Conservation (phyloP, 2,113 vertebrate species). For the Cryptotis parvus region DNA sequence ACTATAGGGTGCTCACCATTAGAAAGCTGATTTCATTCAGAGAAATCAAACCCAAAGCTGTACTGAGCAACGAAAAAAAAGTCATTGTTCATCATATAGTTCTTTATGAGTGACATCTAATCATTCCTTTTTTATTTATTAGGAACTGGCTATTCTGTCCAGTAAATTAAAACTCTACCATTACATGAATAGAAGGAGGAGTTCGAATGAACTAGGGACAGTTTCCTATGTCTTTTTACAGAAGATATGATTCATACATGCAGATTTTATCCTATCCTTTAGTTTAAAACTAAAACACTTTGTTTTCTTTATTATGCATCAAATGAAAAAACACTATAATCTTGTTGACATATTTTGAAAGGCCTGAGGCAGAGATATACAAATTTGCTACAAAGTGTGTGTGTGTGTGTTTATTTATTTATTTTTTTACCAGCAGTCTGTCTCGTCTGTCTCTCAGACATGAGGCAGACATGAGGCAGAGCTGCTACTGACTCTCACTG, state of each 20-base stretch:
- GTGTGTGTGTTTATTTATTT: too few relatives aligned
- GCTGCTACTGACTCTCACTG: too few relatives aligned
- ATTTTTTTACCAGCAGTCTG: too few relatives aligned
- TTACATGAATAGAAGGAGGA: neutral
- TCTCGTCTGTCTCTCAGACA: too few relatives aligned
- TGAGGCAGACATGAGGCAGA: too few relatives aligned
- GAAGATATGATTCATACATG: neutral
- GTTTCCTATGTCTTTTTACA: neutral
- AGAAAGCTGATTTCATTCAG: neutral
- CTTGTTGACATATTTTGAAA: neutral
- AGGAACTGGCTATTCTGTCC: neutral
- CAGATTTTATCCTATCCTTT: neutral
- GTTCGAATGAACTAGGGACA: rapidly evolving
- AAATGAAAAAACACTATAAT: neutral
- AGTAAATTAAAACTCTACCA: rapidly evolving
- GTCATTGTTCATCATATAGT: neutral
- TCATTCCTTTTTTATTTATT: neutral
- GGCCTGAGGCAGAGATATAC: neutral
- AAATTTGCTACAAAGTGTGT: neutral
- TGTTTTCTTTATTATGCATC: neutral
- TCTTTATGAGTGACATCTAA: neutral
- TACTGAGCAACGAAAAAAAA: neutral
- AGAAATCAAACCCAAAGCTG: neutral
- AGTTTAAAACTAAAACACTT: neutral
- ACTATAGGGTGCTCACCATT: neutral